Evolutionary conservation across 64 coral and sea anemone species (phyloP), one percentile per base, ranked within the genome.

Genomic region (Orbicella faveolata): DNA sequence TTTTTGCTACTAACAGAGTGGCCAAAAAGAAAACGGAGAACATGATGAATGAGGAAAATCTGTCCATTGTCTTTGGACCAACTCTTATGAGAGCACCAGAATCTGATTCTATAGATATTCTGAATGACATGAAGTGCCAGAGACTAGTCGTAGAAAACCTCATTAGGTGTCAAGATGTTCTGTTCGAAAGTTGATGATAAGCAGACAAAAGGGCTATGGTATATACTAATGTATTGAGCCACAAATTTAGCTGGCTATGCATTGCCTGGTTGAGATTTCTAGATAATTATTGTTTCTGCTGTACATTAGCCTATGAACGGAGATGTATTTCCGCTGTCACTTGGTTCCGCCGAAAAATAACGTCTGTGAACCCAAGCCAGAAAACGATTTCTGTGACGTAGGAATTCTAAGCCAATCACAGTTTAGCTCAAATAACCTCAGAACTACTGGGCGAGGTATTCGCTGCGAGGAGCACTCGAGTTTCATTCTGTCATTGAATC

Each of bases 11-110:
- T 89, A 81, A 23, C 86, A 95, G 96, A 83, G 89, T 98, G n/a
- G 83, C 93, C 66, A 93, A 86, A 59, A 59, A 52, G 37, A 89
- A 87, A 74, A 89, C 74, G 16, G 81, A 92, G n/a, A 98, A 98
- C 89, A 98, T 98, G 96, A 98, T 98, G 96, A 94, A 34, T 70
- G 90, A 94, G 81, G 93, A 98, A 74, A 98, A 98, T 63, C 90
- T 98, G 18, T 94, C 96, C 1, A 98, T 98, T 74, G 93, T 98
- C 23, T 98, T 98, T 92, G 93, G 96, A 3, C 93, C 96, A 6
- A 98, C 96, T 20, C 75, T 98, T 15, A 94, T 98, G 96, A 80
- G 96, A 53, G 36, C 87, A 4, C 96, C 96, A 20, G 96, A 98
- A 90, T 82, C 82, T 17, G 93, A 98, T 36, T 89, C 89, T 9